phyloP scores from a whole-genome alignment of 2,113 vertebrate genomes.

The Corythoichthys intestinalis region DNA sequence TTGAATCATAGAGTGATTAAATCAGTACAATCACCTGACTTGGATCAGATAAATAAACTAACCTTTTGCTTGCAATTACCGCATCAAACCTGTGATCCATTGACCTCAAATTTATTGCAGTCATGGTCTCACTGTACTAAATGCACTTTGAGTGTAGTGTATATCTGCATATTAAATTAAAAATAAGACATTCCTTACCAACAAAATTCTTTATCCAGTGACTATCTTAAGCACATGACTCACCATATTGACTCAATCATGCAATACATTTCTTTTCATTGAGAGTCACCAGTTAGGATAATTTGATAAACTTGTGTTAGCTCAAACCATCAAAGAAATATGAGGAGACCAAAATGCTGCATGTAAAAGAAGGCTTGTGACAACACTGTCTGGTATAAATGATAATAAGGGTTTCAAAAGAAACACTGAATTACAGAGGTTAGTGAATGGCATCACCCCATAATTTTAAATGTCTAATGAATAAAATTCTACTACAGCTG shows the following conservation, averaged over 20 bases:
- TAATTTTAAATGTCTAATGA: neutral
- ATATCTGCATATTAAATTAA: neutral
- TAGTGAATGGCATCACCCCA: neutral
- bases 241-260: too few relatives aligned
- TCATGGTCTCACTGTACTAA: neutral
- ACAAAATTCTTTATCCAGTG: too few relatives aligned
- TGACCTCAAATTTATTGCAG: neutral
- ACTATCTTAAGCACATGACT: too few relatives aligned
- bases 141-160: neutral
- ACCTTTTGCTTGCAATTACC: neutral
- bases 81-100: neutral
- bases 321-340: too few relatives aligned
- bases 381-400: neutral
- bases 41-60: neutral
- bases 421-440: neutral
- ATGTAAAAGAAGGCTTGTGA: too few relatives aligned
- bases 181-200: neutral
- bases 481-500: too few relatives aligned
- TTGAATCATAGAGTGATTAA: neutral
- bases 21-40: neutral
- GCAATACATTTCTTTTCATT: too few relatives aligned
- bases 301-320: too few relatives aligned
- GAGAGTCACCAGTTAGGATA: too few relatives aligned
- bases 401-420: neutral
- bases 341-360: too few relatives aligned